Conservation (phyloP, 1,140 invertebrate species). For the Theocolax elegans region DNA sequence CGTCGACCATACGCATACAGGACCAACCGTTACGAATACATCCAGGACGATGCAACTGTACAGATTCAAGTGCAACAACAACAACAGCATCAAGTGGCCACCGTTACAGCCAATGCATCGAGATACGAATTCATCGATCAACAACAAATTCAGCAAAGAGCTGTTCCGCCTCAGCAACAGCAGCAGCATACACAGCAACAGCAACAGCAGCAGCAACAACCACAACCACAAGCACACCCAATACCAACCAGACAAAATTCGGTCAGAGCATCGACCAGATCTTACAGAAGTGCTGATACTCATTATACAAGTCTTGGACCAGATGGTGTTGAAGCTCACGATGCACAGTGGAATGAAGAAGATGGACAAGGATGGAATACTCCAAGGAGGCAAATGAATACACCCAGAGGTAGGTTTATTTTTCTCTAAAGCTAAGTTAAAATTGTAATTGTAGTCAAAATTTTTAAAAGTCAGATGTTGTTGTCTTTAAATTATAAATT, state of each 20-base stretch:
- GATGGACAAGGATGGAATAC: neutral
- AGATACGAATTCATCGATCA: constrained; percentile 54
- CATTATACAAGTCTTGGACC: constrained; percentile 43
- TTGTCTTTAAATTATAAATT: no score
- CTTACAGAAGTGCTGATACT: neutral
- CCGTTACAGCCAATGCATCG: neutral
- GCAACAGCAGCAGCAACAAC: constrained; percentile 43
- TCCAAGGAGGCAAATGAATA: constrained; percentile 48
- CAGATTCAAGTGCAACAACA: neutral
- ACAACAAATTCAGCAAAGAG: constrained; percentile 48
- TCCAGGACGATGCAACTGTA: constrained; percentile 45
- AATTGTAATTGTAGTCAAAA: no score
- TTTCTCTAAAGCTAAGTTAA: neutral
- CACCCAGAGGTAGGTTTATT: constrained; percentile 48
- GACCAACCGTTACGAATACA: constrained; percentile 59
- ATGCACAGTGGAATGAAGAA: constrained; percentile 46
- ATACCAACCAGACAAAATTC: constrained; percentile 39
- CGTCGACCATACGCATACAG: constrained; percentile 43
- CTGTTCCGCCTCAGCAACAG: constrained; percentile 48
- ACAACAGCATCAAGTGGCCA: neutral
- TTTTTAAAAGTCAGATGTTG: no score
- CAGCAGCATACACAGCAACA: constrained; percentile 44
- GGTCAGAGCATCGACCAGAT: neutral
- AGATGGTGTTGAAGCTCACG: constrained; percentile 48
- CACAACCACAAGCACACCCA: no score